Evolutionary conservation across 1,140 invertebrate genomes (phyloP), one percentile per base, ranked within the genome.

Genomic region (Drosophila ogumai): DNA sequence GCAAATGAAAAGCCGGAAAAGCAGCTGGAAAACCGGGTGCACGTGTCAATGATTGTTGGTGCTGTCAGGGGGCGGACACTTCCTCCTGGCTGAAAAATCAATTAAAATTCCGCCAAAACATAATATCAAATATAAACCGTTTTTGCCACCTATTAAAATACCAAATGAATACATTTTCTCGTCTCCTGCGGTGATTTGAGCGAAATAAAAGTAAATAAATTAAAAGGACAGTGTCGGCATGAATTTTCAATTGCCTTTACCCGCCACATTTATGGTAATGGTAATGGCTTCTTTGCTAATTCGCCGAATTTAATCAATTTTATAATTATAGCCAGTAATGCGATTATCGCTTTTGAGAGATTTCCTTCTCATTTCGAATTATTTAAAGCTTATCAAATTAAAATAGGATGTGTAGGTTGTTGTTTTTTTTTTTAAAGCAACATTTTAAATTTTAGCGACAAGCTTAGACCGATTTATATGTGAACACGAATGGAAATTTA

Each of bases 51-150:
- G 61, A 76, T 58, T 76, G 61, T 57, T 67, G 34, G 73, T 63
- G n/a, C 47, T 40, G 57, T 15, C 17, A 31, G 50, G 4, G 65
- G 36, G 28, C 66, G 54, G 22, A 50, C 31, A 59, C 43, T 46
- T 44, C 15, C 56, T 40, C 31, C 41, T 41, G 25, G 19, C 46
- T 56, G 6, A 63, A 50, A 50, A 65, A 60, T 63, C 81, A 82
- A 82, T 82, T 65, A 75, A 84, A 82, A 75, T 71, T 54, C 56
- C 59, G 67, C 49, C 41, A 78, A 66, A 72, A 78, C 61, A 79
- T 69, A 66, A 75, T 68, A 73, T 68, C 61, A 76, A 66, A 67
- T 43, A 68, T 28, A 38, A 22, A 17, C n/a, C 31, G 31, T 32
- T 59, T 55, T 71, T 77, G 55, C 49, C 41, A 54, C 34, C 54